These are phyloP conservation scores for Dysidea cf. avara DNA, from an alignment of 37 sponge, comb jelly and placozoan genomes.

Conservation along the genomic window DNA sequence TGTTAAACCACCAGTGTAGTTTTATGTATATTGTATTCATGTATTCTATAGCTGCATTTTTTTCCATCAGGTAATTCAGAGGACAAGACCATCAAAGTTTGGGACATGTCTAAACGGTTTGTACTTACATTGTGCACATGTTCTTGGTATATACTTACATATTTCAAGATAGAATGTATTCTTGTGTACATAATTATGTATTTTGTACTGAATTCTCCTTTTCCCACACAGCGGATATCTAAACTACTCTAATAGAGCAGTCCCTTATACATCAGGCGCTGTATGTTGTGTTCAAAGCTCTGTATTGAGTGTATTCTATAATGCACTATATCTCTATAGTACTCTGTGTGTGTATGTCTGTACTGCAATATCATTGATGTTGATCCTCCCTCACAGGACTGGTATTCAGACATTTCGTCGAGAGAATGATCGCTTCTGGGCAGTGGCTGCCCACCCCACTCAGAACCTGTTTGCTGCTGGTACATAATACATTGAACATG, in stretches of 20 bases:
- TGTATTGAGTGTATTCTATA: no score
- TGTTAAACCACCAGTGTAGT: neutral
- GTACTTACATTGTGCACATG: constrained; percentile 5
- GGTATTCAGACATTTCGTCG: constrained; percentile 87
- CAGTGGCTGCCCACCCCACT: constrained; percentile 87
- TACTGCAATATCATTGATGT: neutral
- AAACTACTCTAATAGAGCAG: no score
- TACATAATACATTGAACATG: constrained; percentile 15
- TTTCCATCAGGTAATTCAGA: constrained; percentile 81
- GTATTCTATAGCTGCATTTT: neutral
- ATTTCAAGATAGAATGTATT: neutral
- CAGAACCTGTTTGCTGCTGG: constrained; percentile 97
- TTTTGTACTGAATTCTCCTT: no score
- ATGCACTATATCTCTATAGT: no score
- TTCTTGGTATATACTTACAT: neutral
- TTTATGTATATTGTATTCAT: neutral
- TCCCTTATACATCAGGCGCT: no score
- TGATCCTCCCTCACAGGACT: constrained; percentile 70
- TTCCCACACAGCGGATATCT: no score
- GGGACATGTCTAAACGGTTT: constrained; percentile 86
- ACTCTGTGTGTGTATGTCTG: no score
- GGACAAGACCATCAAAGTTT: constrained; percentile 86
- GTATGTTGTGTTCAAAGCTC: no score
- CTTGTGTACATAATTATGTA: neutral
- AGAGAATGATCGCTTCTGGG: constrained; percentile 94